Evolutionary conservation across 2,113 vertebrate genomes (phyloP).

Genomic region (Odontophorus gujanensis): DNA sequence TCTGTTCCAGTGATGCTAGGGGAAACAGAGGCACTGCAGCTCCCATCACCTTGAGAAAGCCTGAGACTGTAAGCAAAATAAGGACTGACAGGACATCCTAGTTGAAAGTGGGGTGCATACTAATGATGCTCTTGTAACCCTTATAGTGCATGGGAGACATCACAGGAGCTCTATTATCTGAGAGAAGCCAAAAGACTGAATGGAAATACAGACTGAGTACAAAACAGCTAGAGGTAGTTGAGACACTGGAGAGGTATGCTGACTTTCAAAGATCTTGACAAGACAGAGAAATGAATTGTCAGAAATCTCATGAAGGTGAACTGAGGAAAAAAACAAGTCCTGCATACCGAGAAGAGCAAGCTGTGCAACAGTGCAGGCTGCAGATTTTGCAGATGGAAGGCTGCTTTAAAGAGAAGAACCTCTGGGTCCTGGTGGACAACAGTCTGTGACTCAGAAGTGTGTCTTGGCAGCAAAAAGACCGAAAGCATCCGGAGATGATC

Average conservation of each 20-base stretch:
- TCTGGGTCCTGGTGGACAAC: not conserved
- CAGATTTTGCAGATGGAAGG: not conserved
- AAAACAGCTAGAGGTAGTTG: not conserved
- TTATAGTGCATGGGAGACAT: not conserved
- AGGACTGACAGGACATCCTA: too few species aligned
- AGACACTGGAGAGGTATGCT: not conserved
- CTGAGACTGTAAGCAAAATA: fast-evolving
- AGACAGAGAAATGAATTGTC: not conserved
- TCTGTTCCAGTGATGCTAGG: not conserved
- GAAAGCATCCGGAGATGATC: not conserved
- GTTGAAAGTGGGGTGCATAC: fast-evolving
- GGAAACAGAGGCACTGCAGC: not conserved
- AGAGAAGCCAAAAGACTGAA: not conserved
- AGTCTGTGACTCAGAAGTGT: too few species aligned
- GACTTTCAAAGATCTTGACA: not conserved
- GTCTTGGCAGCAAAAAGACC: not conserved
- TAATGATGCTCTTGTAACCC: not conserved
- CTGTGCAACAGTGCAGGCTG: not conserved
- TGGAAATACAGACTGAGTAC: not conserved
- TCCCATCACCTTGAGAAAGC: fast-evolving
- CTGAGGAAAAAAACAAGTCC: not conserved
- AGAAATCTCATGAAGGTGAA: not conserved
- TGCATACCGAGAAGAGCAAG: not conserved
- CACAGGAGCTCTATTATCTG: not conserved
- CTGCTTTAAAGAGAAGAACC: not conserved